Evolutionary conservation across 2,888 invertebrate species (phyloP), one percentile per base, ranked within the genome.

Genomic region (Drosophila robusta): DNA sequence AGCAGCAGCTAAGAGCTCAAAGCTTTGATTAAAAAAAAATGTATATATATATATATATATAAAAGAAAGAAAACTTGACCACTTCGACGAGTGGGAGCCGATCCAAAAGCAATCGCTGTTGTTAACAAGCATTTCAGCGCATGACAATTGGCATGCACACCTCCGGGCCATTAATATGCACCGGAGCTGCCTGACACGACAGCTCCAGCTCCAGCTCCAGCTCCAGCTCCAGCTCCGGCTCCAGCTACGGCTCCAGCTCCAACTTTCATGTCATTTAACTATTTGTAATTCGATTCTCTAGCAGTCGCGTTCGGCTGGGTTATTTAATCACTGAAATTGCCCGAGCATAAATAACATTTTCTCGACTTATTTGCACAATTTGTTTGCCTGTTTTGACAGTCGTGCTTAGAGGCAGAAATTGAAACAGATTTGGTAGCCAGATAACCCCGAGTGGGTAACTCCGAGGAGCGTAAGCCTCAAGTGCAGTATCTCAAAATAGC

Each of bases 81-180:
- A 52, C 16, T 9, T 51, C 64, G 29, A 42, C 68, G 75, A 75
- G 78, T 75, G 75, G 78, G 75, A 78, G 78, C 78, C 75, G 39
- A 68, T 42, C 34, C 56, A 78, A 76, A 80, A 76, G 67, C 76
- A 82, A 80, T 85, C 89, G 79, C 68, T 72, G 81, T 83, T 80
- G 83, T 90, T 90, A 90, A 90, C 90, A 90, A 90, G 90, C 89
- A 83, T 88, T 90, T 90, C 90, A 90, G 82, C 89, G 90, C 86
- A 90, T 87, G 90, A 90, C 90, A 90, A 87, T 87, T 90, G 90
- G 78, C 78, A 80, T 89, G 82, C 86, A 84, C 89, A 89, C 90
- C 90, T 90, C 76, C 82, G 52, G 90, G 90, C 87, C 89, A 90
- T 83, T 79, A 85, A 85, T 87, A 86, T 45, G 45, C 45, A 12